Base-by-base conservation (phyloP, 2,888 invertebrate genomes). In the Catocala sponsa region DNA sequence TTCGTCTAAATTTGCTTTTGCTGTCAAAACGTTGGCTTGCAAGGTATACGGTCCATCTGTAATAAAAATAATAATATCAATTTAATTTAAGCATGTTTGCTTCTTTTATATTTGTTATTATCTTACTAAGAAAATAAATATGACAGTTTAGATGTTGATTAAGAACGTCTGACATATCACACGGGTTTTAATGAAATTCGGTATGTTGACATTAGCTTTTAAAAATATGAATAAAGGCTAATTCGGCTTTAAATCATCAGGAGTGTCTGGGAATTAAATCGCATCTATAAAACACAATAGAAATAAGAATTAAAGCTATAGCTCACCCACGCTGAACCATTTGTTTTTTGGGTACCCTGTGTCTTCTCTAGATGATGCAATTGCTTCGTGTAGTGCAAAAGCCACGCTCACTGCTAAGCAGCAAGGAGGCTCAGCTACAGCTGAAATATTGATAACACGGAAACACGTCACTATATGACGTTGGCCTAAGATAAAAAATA, bases 251-350 rank as follows among this genome's bases (percentile, higher is more conserved):
- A 25, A 25, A 25, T 25, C 4, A 25, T 2, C 4, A 25, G 25
- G 4, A 25, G 25, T 25, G 25, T 25, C 25, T 25, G 2, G 1
- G 25, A 25, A 25, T 25, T 25, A 25, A 15, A 25, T 25, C 1
- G 25, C 25, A 25, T 25, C 25, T 25, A 25, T 25, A 25, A 25
- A 25, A 10, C 42, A 9, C 42, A n/a, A n/a, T 42, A 11, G 0
- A 9, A 42, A 10, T 5, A 9, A 35, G 5, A 38, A 0, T 6
- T 35, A 25, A 25, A 38, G 6, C 25, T 38, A 42, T 25, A n/a
- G n/a, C 94, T 90, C 87, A 96, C 96, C 95, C 58, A 96, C 90
- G 55, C 89, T 87, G 78, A 95, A 96, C 96, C 96, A 97, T 42
- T 92, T 85, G 11, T 85, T 89, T 43, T 88, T 89, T 0, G 89